A percentile compares a stretch with the other conserved stretches of the same genome.
Evolutionary conservation across 2,113 vertebrate species (phyloP).

Genomic region (Myotis yumanensis): DNA sequence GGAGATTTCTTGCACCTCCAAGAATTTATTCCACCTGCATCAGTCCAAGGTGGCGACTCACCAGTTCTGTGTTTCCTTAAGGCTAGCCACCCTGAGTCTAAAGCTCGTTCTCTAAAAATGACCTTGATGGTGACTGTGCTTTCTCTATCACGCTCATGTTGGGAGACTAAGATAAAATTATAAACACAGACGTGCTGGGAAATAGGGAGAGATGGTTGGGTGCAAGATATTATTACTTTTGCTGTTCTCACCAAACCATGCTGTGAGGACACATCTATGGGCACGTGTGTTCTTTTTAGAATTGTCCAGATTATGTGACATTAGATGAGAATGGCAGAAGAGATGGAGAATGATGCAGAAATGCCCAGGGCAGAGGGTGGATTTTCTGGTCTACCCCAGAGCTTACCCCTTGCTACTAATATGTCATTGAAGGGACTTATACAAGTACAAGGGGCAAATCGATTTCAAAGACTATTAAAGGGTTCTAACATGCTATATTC

Average conservation of each 20-base stretch:
- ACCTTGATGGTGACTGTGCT: background rate
- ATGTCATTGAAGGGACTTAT: background rate
- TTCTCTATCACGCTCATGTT: background rate
- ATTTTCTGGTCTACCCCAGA: background rate
- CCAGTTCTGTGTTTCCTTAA: background rate
- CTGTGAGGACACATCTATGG: background rate
- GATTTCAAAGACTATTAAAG: background rate
- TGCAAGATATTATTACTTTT: background rate
- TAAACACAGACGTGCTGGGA: background rate
- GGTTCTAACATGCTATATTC: background rate
- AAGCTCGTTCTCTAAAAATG: background rate
- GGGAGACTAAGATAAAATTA: background rate
- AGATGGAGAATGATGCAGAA: background rate
- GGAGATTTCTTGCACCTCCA: background rate
- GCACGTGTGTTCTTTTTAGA: background rate
- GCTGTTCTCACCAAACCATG: background rate
- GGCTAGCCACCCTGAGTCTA: background rate
- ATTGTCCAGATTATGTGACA: background rate
- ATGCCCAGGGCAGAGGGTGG: too few species aligned
- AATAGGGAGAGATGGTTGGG: background rate
- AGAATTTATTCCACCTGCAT: rapidly evolving
- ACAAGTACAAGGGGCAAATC: background rate
- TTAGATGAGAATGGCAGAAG: background rate
- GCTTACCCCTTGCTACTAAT: background rate
- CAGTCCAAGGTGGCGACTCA: rapidly evolving